These are phyloP conservation scores for Syngnathus acus DNA, from an alignment of 2,797 vertebrate species.

Conservation along the genomic window DNA sequence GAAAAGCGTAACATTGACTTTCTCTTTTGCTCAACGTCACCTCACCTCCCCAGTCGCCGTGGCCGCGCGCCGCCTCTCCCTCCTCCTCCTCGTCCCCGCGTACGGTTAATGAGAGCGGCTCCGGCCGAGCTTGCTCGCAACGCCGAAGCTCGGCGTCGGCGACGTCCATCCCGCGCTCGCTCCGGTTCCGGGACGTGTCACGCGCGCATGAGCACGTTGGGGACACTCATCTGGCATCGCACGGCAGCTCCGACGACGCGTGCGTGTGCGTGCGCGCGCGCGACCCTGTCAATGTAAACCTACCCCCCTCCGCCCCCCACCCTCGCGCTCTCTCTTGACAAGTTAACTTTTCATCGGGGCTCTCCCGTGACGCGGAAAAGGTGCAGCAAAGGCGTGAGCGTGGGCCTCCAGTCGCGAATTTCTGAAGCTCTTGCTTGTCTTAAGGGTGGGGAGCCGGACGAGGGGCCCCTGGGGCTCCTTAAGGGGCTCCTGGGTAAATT, in stretches of 20 bases:
- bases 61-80: constrained; percentile 50
- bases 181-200: constrained; percentile 47
- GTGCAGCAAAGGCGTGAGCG: constrained; percentile 33
- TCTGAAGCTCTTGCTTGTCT: constrained; percentile 75
- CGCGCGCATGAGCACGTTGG: constrained; percentile 35
- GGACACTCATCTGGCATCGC: constrained; percentile 40
- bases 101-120: constrained; percentile 69
- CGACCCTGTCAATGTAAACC: constrained; percentile 62
- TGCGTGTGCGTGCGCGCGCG: constrained; percentile 32
- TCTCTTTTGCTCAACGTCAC: background rate
- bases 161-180: constrained; percentile 65
- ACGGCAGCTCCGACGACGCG: background rate
- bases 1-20: constrained; percentile 26
- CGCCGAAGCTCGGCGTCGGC: constrained; percentile 56
- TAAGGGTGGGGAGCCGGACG: constrained; percentile 88
- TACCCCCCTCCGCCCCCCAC: too few relatives aligned
- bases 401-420: constrained; percentile 68
- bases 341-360: background rate
- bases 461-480: constrained; percentile 98
- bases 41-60: constrained; percentile 61
- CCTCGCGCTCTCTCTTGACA: background rate
- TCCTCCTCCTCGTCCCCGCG: constrained; percentile 51
- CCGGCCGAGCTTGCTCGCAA: constrained; percentile 48
- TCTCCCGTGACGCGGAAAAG: background rate
- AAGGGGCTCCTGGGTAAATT: constrained; percentile 99